These are phyloP conservation scores for Chrysolina americana DNA, from an alignment of 2,888 invertebrate genomes.

Conservation along the genomic window DNA sequence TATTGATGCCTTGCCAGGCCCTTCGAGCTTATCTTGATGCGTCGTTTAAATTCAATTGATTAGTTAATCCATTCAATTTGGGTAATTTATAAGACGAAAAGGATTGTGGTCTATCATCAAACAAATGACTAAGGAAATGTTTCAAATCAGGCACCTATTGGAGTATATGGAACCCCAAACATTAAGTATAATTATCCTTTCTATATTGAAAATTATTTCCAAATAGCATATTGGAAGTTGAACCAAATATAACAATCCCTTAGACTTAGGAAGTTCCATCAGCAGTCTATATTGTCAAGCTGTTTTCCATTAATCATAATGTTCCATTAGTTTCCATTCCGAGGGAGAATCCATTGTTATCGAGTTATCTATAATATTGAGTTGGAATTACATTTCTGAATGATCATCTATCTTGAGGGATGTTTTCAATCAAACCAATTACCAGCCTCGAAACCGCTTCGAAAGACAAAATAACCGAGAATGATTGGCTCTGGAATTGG, in stretches of 20 bases:
- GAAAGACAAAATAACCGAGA: neutral
- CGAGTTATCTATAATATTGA: slow-evolving; percentile 11
- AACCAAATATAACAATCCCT: neutral
- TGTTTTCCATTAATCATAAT: slow-evolving; percentile 12
- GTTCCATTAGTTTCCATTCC: neutral
- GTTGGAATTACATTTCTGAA: slow-evolving; percentile 12
- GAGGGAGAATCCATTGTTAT: neutral
- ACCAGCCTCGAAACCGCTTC: neutral
- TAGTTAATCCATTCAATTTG: too few species aligned
- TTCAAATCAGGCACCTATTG: too few species aligned
- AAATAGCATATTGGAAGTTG: neutral
- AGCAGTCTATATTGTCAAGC: slow-evolving; percentile 1
- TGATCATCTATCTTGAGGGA: slow-evolving; percentile 1
- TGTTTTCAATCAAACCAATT: neutral
- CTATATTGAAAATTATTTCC: too few species aligned
- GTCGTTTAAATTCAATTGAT: too few species aligned
- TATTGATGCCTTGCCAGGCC: too few species aligned
- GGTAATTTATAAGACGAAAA: too few species aligned
- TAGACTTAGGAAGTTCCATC: neutral
- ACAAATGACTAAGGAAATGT: too few species aligned
- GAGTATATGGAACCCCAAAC: too few species aligned
- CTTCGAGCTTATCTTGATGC: too few species aligned
- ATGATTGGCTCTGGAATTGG: neutral
- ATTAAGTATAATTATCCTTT: too few species aligned
- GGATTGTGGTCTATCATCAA: too few species aligned